Conservation (phyloP, 2,797 vertebrate species). For the Odontamblyopus lacepedii region DNA sequence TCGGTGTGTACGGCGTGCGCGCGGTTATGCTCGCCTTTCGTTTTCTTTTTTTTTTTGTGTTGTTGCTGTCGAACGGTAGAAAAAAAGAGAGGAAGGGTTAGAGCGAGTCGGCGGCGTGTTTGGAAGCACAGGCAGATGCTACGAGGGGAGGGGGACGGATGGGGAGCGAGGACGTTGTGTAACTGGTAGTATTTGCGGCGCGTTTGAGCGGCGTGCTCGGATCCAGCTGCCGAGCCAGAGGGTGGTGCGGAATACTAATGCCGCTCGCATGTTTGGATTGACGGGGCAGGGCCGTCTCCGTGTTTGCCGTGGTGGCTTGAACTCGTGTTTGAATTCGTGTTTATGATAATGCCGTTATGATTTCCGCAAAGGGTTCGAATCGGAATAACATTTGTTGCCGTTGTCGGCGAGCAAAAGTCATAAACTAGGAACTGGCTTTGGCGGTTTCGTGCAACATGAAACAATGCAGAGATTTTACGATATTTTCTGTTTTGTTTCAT, state of each 20-base stretch:
- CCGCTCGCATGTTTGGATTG: constrained; percentile 38
- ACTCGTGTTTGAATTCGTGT: not conserved
- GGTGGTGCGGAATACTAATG: constrained; percentile 68
- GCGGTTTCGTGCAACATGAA: too few species aligned
- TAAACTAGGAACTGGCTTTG: too few species aligned
- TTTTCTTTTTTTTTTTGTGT: constrained; percentile 56
- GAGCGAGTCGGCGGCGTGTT: constrained; percentile 18
- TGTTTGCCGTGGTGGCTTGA: not conserved
- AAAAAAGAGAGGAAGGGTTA: constrained; percentile 27
- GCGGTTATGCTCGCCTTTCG: constrained; percentile 35
- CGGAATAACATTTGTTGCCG: too few species aligned
- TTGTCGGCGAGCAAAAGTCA: too few species aligned
- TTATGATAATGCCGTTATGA: not conserved
- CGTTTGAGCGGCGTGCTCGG: constrained; percentile 45
- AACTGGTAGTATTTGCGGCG: constrained; percentile 25
- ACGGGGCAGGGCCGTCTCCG: not conserved
- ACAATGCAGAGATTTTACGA: too few species aligned
- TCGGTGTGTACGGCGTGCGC: constrained; percentile 30
- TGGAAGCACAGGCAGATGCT: constrained; percentile 17
- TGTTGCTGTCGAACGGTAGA: constrained; percentile 18
- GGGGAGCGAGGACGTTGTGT: constrained; percentile 36
- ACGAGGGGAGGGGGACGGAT: constrained; percentile 10
- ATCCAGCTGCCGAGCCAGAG: constrained; percentile 53
- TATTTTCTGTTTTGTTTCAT: too few species aligned
- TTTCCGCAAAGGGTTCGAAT: too few species aligned